These are phyloP conservation scores for Drosophila paranaensis DNA, from an alignment of 2,888 invertebrate species.

Conservation along the genomic window DNA sequence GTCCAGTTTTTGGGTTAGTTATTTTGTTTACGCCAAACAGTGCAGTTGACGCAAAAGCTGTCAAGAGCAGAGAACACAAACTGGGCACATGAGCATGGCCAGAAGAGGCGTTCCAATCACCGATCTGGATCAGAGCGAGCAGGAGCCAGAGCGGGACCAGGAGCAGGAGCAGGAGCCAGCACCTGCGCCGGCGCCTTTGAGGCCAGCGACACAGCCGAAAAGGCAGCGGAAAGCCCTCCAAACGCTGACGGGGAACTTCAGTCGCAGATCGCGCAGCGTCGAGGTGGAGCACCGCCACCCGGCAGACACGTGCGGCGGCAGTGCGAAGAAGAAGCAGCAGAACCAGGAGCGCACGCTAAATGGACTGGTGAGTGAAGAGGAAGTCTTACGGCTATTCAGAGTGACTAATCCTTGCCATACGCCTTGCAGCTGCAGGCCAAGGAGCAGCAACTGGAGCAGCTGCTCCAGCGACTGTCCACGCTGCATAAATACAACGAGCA, in stretches of 20 bases:
- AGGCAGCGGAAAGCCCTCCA: slow-evolving; percentile 69
- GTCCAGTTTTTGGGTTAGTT: slow-evolving; percentile 14
- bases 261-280: slow-evolving; percentile 80
- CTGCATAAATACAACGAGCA: slow-evolving; percentile 88
- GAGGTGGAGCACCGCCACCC: slow-evolving; percentile 59
- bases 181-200: slow-evolving; percentile 5
- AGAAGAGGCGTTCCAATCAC: slow-evolving; percentile 71
- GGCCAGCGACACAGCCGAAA: slow-evolving; percentile 43
- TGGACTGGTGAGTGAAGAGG: slow-evolving; percentile 67
- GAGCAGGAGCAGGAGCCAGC: slow-evolving; percentile 20
- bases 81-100: slow-evolving; percentile 37
- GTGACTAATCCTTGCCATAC: too few relatives aligned
- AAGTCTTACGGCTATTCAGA: too few relatives aligned
- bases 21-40: slow-evolving; percentile 56
- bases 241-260: slow-evolving; percentile 81
- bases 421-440: slow-evolving; percentile 86
- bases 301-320: slow-evolving; percentile 18
- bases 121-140: slow-evolving; percentile 80
- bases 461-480: slow-evolving; percentile 87
- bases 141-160: slow-evolving; percentile 17
- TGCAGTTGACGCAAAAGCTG: slow-evolving; percentile 33
- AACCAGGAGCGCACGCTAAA: slow-evolving; percentile 72
- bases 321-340: slow-evolving; percentile 43
- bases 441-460: slow-evolving; percentile 87
- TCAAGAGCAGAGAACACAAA: slow-evolving; percentile 21